These are phyloP conservation scores for Euproctis similis DNA, from an alignment of 2,888 invertebrate genomes.

Conservation along the genomic window DNA sequence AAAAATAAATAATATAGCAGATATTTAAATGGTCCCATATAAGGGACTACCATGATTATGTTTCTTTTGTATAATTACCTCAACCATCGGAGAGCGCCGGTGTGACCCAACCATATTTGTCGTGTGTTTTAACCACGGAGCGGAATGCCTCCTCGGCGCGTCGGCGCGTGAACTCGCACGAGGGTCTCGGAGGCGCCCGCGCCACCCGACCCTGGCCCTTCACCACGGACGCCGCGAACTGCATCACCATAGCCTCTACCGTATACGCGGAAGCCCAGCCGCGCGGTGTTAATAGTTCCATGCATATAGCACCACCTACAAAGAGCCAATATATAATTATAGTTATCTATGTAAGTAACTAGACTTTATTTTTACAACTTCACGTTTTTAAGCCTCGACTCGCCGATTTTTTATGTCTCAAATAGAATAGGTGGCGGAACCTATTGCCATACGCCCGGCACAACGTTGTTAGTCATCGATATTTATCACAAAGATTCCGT, in stretches of 20 bases:
- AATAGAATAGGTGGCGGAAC: too few relatives aligned
- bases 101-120: conserved; percentile 94
- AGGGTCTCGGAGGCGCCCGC: conserved; percentile 85
- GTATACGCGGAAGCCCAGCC: conserved; percentile 94
- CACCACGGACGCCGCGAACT: conserved; percentile 91
- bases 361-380: background rate
- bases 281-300: conserved; percentile 89
- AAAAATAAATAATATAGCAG: too few relatives aligned
- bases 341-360: too few relatives aligned
- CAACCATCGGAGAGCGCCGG: conserved; percentile 90
- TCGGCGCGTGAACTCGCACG: conserved; percentile 84
- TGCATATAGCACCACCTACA: conserved; percentile 88
- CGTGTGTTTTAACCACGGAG: conserved; percentile 91
- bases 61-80: too few relatives aligned
- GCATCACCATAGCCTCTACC: conserved; percentile 91
- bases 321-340: too few relatives aligned
- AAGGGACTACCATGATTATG: too few relatives aligned
- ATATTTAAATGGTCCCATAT: too few relatives aligned
- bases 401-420: too few relatives aligned
- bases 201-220: conserved; percentile 91
- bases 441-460: too few relatives aligned
- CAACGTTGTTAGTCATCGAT: too few relatives aligned
- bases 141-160: conserved; percentile 93
- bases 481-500: too few relatives aligned
- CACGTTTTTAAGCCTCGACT: too few relatives aligned